Evolutionary conservation across 1,140 invertebrate species (phyloP).

Genomic region (Halesus radiatus): DNA sequence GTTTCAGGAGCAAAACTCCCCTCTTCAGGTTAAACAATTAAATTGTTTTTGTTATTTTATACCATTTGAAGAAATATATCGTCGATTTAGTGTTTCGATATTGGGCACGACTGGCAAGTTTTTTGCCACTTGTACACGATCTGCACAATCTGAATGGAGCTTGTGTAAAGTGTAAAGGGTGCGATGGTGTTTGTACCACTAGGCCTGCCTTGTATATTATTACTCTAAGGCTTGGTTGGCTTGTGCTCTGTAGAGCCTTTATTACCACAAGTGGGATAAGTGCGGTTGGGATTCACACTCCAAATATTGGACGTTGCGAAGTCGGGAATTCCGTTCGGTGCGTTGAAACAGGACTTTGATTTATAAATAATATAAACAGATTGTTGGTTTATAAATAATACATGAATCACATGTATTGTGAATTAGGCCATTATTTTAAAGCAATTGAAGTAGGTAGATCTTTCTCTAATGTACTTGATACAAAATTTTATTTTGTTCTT

Average conservation of each 20-base stretch:
- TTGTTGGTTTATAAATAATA: too few relatives aligned
- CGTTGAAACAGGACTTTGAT: not conserved
- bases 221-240: not conserved
- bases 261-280: conserved; percentile 29
- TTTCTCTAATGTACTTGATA: too few relatives aligned
- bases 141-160: not conserved
- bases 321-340: not conserved
- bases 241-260: conserved; percentile 4
- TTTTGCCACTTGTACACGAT: conserved; percentile 20
- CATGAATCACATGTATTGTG: too few relatives aligned
- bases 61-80: too few relatives aligned
- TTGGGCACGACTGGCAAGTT: conserved; percentile 18
- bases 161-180: conserved; percentile 19
- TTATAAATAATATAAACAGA: too few relatives aligned
- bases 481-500: too few relatives aligned
- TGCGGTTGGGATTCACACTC: conserved; percentile 36
- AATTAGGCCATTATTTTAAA: too few relatives aligned
- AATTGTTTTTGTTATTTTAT: too few relatives aligned
- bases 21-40: too few relatives aligned
- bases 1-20: too few relatives aligned
- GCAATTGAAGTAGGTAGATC: too few relatives aligned
- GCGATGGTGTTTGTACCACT: not conserved
- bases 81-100: not conserved
- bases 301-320: not conserved
- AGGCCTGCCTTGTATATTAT: not conserved